phyloP scores from a whole-genome alignment of 2,797 vertebrate species.

The Mionectes olivaceus region DNA sequence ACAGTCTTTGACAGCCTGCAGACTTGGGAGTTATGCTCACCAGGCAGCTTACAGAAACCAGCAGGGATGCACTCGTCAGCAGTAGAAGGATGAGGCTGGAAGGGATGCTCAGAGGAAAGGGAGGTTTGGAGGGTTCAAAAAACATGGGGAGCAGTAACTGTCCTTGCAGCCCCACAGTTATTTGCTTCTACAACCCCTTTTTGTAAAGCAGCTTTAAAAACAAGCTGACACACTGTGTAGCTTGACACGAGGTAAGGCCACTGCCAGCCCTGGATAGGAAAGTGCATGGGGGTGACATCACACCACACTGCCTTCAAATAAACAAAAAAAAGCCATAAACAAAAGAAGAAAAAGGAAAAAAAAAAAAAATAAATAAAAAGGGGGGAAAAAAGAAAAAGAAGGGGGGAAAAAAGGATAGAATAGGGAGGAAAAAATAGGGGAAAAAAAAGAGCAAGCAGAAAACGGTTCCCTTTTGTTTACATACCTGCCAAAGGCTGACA shows the following conservation, averaged over 20 bases:
- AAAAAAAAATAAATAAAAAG: neutral
- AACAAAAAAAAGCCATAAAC: rapidly evolving
- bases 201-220: neutral
- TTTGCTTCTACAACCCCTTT: neutral
- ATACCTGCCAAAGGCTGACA: conserved; percentile 59
- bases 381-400: rapidly evolving
- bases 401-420: rapidly evolving
- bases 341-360: rapidly evolving
- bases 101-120: neutral
- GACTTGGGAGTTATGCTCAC: neutral
- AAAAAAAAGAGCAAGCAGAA: neutral
- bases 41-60: neutral
- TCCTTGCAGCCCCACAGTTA: neutral
- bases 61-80: neutral
- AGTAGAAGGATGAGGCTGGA: neutral
- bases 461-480: conserved; percentile 49
- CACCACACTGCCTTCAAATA: rapidly evolving
- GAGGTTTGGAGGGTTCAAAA: neutral
- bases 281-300: neutral
- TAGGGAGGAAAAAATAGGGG: rapidly evolving
- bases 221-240: neutral
- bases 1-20: conserved; percentile 40
- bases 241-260: neutral
- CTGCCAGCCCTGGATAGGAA: neutral
- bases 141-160: rapidly evolving